Base-by-base conservation (phyloP, 92 coral and sea anemone species). In the Heliopora coerulea region DNA sequence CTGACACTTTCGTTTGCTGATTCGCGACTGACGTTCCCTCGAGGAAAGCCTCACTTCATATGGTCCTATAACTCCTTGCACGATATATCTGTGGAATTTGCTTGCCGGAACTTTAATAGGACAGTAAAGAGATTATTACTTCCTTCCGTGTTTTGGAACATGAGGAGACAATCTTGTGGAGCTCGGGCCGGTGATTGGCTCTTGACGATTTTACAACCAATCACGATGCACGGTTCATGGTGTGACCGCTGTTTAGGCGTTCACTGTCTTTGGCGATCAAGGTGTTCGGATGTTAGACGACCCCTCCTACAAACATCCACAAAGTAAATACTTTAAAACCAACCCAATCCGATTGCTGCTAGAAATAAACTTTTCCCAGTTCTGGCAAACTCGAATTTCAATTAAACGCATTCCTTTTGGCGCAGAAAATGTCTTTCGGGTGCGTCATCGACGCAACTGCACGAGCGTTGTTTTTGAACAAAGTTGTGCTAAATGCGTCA, bases 181-280 rank as follows among this genome's bases (percentile, higher is more conserved):
- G n/a, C 2, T 15, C 32, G 18, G 31, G 20, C 33, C 41, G 77
- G 88, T 83, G 88, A 95, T 95, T 95, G 99, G 99, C 70, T 49
- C 65, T 44, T 28, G 14, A 1, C 27, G 62, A 69, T 74, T 80
- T 73, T 24, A 64, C 80, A 78, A 49, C 97, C 97, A 95, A 95
- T 95, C 91, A 54, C 42, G 18, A 44, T 39, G 40, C 54, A 29
- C 42, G 24, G 44, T 54, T 18, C 27, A 54, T 32, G 49, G 41
- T 54, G 18, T 0, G 42, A 63, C 15, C 12, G 24, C 18, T 19
- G 58, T 18, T 0, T 24, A n/a, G 23, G 56, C 24, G 44, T 50
- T 39, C 26, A 32, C 3, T 19, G 24, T 6, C 58, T 23, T 3
- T 23, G 26, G 21, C 58, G 61, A 3, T 29, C 61, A 3, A 56